Conservation (phyloP, 1,140 invertebrate species). For the Drosophila santomea region DNA sequence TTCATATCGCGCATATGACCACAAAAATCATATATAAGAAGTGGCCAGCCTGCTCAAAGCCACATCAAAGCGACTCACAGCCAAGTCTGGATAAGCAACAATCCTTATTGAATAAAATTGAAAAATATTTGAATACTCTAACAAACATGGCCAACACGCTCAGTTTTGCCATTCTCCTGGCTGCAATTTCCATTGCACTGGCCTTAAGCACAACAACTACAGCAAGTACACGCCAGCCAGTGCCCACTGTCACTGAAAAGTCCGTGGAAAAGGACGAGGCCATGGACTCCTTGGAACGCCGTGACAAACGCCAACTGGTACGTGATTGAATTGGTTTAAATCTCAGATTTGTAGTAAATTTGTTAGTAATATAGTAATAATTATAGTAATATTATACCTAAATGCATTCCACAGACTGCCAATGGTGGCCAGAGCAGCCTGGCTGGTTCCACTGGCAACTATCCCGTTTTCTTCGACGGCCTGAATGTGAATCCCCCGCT, state of each 20-base stretch:
- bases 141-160: constrained; percentile 48
- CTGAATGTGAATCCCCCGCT: constrained; percentile 26
- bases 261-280: background rate
- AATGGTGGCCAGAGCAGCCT: constrained; percentile 9
- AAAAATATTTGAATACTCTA: background rate
- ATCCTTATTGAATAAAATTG: background rate
- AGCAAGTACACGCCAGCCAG: background rate
- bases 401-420: background rate
- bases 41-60: background rate
- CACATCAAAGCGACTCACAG: constrained; percentile 29
- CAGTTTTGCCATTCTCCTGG: constrained; percentile 40
- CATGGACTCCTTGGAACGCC: constrained; percentile 19
- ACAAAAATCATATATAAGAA: constrained; percentile 44
- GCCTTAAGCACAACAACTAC: constrained; percentile 17
- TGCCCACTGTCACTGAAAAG: background rate
- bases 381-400: no score
- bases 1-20: background rate
- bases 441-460: constrained; percentile 12
- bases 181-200: constrained; percentile 3
- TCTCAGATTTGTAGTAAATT: no score
- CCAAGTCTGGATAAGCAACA: background rate
- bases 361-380: no score
- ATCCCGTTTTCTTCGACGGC: constrained; percentile 61
- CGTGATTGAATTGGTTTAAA: no score
- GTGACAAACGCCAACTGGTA: constrained; percentile 66